phyloP scores from a whole-genome alignment of 1,140 invertebrate species.

The Drosophila melanica region DNA sequence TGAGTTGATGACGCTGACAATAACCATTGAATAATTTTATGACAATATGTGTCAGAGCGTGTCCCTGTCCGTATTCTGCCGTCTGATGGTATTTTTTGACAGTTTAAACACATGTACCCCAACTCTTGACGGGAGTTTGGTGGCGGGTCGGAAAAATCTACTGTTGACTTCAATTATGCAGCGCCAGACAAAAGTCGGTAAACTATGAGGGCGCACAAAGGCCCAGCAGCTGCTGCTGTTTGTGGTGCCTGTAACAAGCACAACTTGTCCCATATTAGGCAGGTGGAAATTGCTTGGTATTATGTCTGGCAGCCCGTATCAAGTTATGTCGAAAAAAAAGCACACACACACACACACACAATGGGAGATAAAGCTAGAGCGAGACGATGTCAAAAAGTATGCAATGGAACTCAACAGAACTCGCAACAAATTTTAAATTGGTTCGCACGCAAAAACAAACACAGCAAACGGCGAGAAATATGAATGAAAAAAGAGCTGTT shows the following conservation, averaged over 20 bases:
- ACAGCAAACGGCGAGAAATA: constrained; percentile 69
- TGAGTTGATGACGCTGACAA: constrained; percentile 58
- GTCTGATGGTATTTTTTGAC: constrained; percentile 65
- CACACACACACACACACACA: constrained; percentile 15
- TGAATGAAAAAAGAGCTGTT: constrained; percentile 75
- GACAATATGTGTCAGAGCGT: constrained; percentile 82
- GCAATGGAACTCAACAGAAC: constrained; percentile 62
- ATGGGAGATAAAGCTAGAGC: background rate
- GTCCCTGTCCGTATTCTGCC: constrained; percentile 36
- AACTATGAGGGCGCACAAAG: constrained; percentile 63
- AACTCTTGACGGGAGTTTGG: constrained; percentile 15
- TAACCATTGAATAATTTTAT: constrained; percentile 83
- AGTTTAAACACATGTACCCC: constrained; percentile 76
- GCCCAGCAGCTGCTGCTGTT: constrained; percentile 20
- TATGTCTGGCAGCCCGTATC: constrained; percentile 67
- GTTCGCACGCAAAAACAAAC: constrained; percentile 57
- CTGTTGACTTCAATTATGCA: constrained; percentile 64
- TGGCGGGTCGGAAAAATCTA: constrained; percentile 19
- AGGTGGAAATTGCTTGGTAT: constrained; percentile 69
- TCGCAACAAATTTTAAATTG: constrained; percentile 82
- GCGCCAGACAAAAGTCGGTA: constrained; percentile 64
- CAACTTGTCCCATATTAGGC: constrained; percentile 43
- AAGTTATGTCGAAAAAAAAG: constrained; percentile 62
- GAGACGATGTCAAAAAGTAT: constrained; percentile 53
- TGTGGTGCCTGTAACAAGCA: constrained; percentile 10